Base-by-base conservation (phyloP, 2,797 vertebrate genomes). In the Manis pentadactyla region DNA sequence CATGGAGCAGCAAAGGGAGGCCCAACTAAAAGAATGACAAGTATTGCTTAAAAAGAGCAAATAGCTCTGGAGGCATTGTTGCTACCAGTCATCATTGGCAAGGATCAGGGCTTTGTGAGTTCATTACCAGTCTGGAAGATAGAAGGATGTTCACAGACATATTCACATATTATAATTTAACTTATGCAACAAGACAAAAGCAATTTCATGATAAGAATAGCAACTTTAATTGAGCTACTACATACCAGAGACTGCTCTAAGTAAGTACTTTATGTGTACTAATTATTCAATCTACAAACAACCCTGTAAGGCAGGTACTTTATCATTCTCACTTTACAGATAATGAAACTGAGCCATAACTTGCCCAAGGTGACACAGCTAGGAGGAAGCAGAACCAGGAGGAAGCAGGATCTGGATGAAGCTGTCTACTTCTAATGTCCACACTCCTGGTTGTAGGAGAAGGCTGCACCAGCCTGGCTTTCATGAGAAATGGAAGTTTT, bases 191-290 rank as follows among this genome's bases (percentile, higher is more conserved):
- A 69, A 75, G 31, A 73, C 63, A 92, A 84, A 94, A 87, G 74
- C 69, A 92, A 14, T 64, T 66, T 69, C 61, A 78, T 83, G 63
- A n/a, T 42, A 71, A 93, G 51, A 95, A 75, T 49, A 90, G 73
- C 31, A 77, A 34, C 27, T 39, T 85, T 46, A 75, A 49, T 31
- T 27, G 49, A 85, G 59, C 18, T 95, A 87, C 23, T 81, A 21
- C 4, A 66, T 0, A 39, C 12, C 51, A 87, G 34, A 34, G 19
- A 49, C 29, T 71, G 31, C 18, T 73, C 27, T 25, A 73, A 79
- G 82, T 42, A 74, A 90, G 57, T 23, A 34, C 57, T 82, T 63
- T 15, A 2, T 23, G 1, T 51, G 4, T n/a, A 42, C 64, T 75
- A 77, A 77, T 63, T 90, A 49, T 17, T 74, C 23, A 64, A 55